Evolutionary conservation across 1,140 invertebrate genomes (phyloP).

Genomic region (Odontomachus brunneus): DNA sequence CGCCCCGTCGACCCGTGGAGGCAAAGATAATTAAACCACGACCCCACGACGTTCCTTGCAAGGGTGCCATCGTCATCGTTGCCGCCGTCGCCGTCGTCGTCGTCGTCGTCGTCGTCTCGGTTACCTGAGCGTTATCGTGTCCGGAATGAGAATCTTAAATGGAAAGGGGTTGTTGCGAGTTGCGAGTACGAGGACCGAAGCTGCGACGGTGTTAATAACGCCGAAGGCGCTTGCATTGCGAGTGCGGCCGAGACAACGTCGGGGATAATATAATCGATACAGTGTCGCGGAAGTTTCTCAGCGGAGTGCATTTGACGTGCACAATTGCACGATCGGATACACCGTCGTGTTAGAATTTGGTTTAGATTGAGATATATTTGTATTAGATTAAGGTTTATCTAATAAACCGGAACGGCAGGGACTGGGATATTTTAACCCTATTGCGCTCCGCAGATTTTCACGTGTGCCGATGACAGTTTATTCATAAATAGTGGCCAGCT

Average conservation of each 20-base stretch:
- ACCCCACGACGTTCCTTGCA: constrained; percentile 57
- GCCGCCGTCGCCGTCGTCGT: constrained; percentile 12
- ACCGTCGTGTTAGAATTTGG: constrained; percentile 9
- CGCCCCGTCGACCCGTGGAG: constrained; percentile 56
- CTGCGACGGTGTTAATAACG: constrained; percentile 64
- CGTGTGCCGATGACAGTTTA: too few species aligned
- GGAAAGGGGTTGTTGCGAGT: constrained; percentile 29
- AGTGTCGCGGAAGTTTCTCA: constrained; percentile 50
- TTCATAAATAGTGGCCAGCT: too few species aligned
- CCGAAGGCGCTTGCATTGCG: constrained; percentile 32
- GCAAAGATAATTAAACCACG: constrained; percentile 76
- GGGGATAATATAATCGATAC: constrained; percentile 64
- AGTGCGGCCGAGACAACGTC: constrained; percentile 13
- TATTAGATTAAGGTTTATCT: constrained; percentile 30
- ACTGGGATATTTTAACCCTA: too few species aligned
- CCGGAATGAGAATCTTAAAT: constrained; percentile 71
- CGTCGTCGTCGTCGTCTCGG: constrained; percentile 63
- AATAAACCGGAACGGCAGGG: background rate
- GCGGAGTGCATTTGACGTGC: constrained; percentile 46
- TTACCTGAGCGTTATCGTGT: constrained; percentile 74
- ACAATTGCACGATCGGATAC: constrained; percentile 46
- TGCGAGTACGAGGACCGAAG: constrained; percentile 27
- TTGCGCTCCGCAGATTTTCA: too few species aligned
- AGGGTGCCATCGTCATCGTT: constrained; percentile 42
- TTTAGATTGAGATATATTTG: too few species aligned